Percentiles rank a stretch among this genome's conserved stretches.
These are phyloP conservation scores for Cyanistes caeruleus DNA, from an alignment of 2,113 vertebrate genomes.

Conservation along the genomic window DNA sequence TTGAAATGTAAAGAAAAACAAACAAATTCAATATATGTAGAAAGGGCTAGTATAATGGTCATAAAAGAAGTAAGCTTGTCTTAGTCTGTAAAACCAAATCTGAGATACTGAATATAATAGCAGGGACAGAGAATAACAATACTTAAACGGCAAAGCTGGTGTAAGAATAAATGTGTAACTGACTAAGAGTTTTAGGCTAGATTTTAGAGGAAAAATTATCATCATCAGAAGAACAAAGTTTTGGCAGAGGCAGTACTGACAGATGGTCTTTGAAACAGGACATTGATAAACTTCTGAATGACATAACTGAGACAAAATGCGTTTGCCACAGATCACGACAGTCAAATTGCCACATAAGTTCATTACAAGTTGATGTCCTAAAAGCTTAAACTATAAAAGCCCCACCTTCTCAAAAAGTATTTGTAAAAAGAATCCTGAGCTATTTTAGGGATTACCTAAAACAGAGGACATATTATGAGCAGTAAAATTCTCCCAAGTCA, in stretches of 20 bases:
- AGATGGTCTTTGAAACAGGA: not conserved
- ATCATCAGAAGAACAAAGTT: not conserved
- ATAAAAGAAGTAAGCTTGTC: not conserved
- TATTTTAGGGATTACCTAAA: not conserved
- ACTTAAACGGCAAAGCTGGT: not conserved
- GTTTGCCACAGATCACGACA: not conserved
- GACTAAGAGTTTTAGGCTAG: not conserved
- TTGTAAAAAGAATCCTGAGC: not conserved
- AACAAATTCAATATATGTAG: not conserved
- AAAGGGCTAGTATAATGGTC: not conserved
- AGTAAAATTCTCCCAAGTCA: not conserved
- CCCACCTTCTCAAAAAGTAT: not conserved
- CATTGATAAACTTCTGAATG: not conserved
- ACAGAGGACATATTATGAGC: not conserved
- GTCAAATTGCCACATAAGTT: not conserved
- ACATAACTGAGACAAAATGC: not conserved
- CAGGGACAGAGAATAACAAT: not conserved
- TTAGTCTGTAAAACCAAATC: not conserved
- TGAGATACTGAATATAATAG: not conserved
- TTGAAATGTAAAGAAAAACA: not conserved
- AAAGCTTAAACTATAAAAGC: not conserved
- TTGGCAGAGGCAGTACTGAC: not conserved
- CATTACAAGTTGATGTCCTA: not conserved
- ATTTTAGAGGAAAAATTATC: not conserved
- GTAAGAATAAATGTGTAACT: not conserved